Evolutionary conservation across 2,888 invertebrate species (phyloP).

Genomic region (Limnephilus auricula): DNA sequence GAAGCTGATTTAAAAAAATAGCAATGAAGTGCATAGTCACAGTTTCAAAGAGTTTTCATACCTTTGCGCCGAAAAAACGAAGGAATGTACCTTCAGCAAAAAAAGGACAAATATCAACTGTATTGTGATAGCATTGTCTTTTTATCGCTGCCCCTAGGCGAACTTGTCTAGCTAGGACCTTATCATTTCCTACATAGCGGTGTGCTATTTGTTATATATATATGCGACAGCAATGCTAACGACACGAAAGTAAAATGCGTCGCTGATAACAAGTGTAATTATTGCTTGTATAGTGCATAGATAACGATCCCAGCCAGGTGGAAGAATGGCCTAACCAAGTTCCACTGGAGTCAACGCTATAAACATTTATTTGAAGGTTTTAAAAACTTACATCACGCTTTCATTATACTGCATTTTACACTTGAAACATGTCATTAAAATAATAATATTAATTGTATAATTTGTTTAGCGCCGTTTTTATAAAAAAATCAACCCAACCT

Average conservation of each 20-base stretch:
- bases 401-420: background rate
- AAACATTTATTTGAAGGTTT: background rate
- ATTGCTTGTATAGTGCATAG: slow-evolving; percentile 22
- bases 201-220: background rate
- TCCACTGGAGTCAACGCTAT: background rate
- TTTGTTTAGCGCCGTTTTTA: too few species aligned
- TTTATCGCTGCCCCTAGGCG: background rate
- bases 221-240: slow-evolving; percentile 3
- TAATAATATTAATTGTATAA: too few species aligned
- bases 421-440: too few species aligned
- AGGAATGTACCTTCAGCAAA: background rate
- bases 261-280: slow-evolving; percentile 24
- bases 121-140: background rate
- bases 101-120: background rate
- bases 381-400: too few species aligned
- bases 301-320: background rate
- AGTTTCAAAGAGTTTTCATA: too few species aligned
- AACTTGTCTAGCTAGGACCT: background rate
- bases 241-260: background rate
- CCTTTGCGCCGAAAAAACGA: too few species aligned
- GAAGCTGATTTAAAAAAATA: too few species aligned
- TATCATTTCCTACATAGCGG: background rate
- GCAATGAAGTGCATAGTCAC: too few species aligned
- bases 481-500: too few species aligned
- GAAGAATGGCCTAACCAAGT: background rate